These are phyloP conservation scores for Mesorhabditis spiculigera DNA, from an alignment of 2,888 invertebrate genomes.

Conservation along the genomic window DNA sequence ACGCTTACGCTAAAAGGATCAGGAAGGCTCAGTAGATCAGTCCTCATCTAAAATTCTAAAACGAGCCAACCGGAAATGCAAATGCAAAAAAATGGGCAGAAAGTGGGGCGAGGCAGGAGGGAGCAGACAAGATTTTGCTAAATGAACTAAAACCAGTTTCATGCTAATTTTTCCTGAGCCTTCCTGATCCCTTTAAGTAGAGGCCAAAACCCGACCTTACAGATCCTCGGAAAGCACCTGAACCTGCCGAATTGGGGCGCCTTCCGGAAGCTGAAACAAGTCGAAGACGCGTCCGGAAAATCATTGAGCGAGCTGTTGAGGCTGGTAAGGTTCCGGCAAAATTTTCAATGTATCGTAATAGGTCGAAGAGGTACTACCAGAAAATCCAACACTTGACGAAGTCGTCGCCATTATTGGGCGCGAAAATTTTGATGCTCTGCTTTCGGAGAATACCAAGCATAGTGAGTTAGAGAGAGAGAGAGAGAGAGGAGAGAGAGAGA, in stretches of 20 bases:
- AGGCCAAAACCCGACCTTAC: background rate
- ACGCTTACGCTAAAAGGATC: no score
- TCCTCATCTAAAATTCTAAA: slow-evolving; percentile 8
- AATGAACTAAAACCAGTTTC: no score
- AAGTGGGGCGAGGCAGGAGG: no score
- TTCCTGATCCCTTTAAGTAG: no score
- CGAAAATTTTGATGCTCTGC: slow-evolving; percentile 23
- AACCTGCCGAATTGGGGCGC: slow-evolving; percentile 9
- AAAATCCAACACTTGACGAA: slow-evolving; percentile 17
- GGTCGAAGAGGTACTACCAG: slow-evolving; percentile 22
- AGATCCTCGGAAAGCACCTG: slow-evolving; percentile 24
- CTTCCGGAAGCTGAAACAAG: slow-evolving; percentile 25
- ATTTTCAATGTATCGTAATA: background rate
- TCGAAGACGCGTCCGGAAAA: slow-evolving; percentile 21
- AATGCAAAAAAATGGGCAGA: no score
- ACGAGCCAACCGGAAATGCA: no score
- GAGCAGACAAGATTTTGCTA: no score
- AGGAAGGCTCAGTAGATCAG: no score
- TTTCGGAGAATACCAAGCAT: slow-evolving; percentile 28
- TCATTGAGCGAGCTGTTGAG: slow-evolving; percentile 23
- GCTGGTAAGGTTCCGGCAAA: slow-evolving; percentile 9
- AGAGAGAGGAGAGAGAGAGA: no score
- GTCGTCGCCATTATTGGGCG: slow-evolving; percentile 22
- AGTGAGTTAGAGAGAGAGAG: slow-evolving; percentile 19
- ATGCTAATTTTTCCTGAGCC: no score